Conservation (phyloP, 2,113 vertebrate genomes). For the Gracilinanus agilis region DNA sequence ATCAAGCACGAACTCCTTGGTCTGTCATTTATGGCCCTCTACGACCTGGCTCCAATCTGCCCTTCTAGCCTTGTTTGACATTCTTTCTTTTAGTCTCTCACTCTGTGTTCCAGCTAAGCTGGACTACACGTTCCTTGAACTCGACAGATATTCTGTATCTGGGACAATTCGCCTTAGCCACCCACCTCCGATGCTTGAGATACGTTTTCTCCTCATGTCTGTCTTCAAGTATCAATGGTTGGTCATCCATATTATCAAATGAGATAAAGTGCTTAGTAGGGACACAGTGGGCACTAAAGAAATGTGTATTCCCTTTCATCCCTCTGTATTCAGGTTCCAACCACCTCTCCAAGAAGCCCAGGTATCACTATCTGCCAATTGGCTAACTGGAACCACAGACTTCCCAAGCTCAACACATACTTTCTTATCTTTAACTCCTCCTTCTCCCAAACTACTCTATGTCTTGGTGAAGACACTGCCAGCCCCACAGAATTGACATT, state of each 20-base stretch:
- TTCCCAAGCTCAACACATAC: too few species aligned
- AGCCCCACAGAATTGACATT: background rate
- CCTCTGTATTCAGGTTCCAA: background rate
- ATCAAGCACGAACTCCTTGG: background rate
- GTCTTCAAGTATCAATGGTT: background rate
- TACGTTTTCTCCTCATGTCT: background rate
- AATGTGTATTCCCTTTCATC: background rate
- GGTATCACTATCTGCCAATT: background rate
- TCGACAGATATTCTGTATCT: background rate
- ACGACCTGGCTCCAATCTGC: background rate
- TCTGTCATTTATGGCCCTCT: background rate
- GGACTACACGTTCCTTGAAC: background rate
- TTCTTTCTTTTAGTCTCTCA: background rate
- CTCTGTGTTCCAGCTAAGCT: background rate
- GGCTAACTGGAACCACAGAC: too few species aligned
- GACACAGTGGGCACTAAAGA: background rate
- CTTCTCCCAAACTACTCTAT: background rate
- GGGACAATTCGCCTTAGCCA: background rate
- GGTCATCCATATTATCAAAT: background rate
- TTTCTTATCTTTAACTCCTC: background rate
- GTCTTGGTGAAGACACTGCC: background rate
- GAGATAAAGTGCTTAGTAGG: background rate
- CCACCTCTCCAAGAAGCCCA: too few species aligned
- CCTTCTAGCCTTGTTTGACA: background rate
- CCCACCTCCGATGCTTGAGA: background rate